Percentiles rank a stretch among this genome's conserved stretches.
Conservation (phyloP, 2,113 vertebrate genomes). For the Nanorana parkeri region DNA sequence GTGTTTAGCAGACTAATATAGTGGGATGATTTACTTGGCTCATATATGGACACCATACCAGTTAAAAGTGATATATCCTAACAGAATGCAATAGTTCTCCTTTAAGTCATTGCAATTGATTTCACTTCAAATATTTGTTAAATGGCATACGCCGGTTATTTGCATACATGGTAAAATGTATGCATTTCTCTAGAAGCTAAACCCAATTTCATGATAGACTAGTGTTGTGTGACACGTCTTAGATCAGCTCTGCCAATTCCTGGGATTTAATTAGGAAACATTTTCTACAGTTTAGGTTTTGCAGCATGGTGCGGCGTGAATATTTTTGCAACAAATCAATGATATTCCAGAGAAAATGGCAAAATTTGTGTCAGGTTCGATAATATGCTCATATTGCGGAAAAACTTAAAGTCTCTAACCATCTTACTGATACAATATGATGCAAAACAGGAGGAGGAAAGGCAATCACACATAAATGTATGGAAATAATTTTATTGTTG, state of each 20-base stretch:
- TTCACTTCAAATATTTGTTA: conserved; percentile 6
- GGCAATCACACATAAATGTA: too few relatives aligned
- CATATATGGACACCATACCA: too few relatives aligned
- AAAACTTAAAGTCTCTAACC: neutral
- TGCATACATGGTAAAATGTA: conserved; percentile 31
- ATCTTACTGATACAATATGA: too few relatives aligned
- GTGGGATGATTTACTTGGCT: too few relatives aligned
- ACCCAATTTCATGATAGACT: conserved; percentile 38
- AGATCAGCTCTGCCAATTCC: conserved; percentile 26
- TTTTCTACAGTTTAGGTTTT: conserved; percentile 37
- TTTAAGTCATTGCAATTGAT: conserved; percentile 24
- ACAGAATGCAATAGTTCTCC: neutral
- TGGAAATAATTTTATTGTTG: too few relatives aligned
- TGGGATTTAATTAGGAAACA: conserved; percentile 41
- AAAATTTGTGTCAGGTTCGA: conserved; percentile 1
- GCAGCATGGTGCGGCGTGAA: neutral
- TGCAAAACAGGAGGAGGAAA: too few relatives aligned
- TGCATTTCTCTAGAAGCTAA: conserved; percentile 17
- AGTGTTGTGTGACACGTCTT: conserved; percentile 33
- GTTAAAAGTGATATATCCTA: too few relatives aligned
- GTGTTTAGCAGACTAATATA: too few relatives aligned
- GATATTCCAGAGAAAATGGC: conserved; percentile 2
- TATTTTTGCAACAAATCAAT: conserved; percentile 41
- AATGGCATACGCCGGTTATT: conserved; percentile 28
- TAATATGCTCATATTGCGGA: neutral